These are phyloP conservation scores for Drosophila prosaltans DNA, from an alignment of 1,140 invertebrate species.

Conservation along the genomic window DNA sequence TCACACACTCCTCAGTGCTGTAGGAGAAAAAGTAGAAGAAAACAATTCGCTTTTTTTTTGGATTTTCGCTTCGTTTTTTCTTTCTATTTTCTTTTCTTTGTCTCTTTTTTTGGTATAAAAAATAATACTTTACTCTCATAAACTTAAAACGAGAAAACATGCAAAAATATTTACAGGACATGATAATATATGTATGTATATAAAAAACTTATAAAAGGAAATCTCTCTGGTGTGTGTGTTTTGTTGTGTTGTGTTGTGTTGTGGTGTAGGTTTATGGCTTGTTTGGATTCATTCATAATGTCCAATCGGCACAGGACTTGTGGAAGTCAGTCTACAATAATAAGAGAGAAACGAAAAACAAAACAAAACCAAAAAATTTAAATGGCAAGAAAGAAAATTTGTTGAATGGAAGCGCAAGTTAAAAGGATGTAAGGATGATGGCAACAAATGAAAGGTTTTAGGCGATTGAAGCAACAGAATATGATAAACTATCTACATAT, in stretches of 20 bases:
- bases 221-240: constrained; percentile 48
- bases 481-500: constrained; percentile 27
- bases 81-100: not conserved
- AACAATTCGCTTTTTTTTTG: not conserved
- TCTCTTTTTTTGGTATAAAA: constrained; percentile 15
- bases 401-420: constrained; percentile 4
- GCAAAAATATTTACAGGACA: constrained; percentile 49
- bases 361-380: constrained; percentile 25
- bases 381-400: constrained; percentile 18
- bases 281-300: constrained; percentile 67
- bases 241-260: constrained; percentile 33
- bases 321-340: constrained; percentile 75
- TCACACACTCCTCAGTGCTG: constrained; percentile 79
- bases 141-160: constrained; percentile 46
- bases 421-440: constrained; percentile 17
- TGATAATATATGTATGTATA: constrained; percentile 27
- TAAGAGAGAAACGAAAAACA: constrained; percentile 46
- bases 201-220: constrained; percentile 32
- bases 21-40: constrained; percentile 35
- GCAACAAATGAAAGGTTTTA: constrained; percentile 23
- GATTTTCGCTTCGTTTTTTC: not conserved
- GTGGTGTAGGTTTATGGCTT: constrained; percentile 18
- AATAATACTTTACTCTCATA: constrained; percentile 70
- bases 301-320: constrained; percentile 75
- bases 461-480: constrained; percentile 29